Evolutionary conservation across 2,113 vertebrate species (phyloP), one percentile per base, ranked within the genome.

Genomic region (Peromyscus maniculatus): DNA sequence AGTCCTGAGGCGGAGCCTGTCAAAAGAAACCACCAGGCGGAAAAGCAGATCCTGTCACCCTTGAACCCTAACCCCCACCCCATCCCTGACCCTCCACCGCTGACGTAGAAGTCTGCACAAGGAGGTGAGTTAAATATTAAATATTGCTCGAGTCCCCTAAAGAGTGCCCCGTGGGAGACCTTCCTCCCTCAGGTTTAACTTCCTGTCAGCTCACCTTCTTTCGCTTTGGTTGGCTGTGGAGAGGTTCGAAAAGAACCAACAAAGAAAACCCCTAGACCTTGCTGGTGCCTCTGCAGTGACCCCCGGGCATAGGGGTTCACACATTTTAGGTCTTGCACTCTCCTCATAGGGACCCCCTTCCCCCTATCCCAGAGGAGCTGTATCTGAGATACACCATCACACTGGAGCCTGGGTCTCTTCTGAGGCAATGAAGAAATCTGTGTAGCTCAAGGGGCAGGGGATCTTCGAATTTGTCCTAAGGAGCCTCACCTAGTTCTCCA

Each of bases 101-200:
- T 77, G 74, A 43, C 24, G 16, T 28, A 13, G 49, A 75, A 13
- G 55, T 46, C 8, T 10, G 7, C 39, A 15, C 0, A 0, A 0
- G 19, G 66, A 36, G 21, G 16, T 1, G 5, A 59, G 55, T 55
- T 1, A 17, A n/a, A 21, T 1, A 28, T 62, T 17, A 13, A 28
- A 17, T 2, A 28, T 55, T 17, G 16, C 62, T 59, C 15, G 0
- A 0, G 28, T 52, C 21, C 66, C 82, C 49, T 2, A 0, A 1
- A 11, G 43, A 52, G 13, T 59, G 39, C 77, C 19, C 22, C 0
- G 2, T 1, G 1, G 74, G 74, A 26, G 22, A 31, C 1, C 69
- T 55, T 86, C 66, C 77, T 89, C 75, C 46, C 52, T 11, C 3
- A 64, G 49, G 24, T 8, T 74, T 84, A 15, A 24, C 26, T 83